Evolutionary conservation across 2,113 vertebrate species (phyloP), one percentile per base, ranked within the genome.

Genomic region (Drymodes brunneopygia): DNA sequence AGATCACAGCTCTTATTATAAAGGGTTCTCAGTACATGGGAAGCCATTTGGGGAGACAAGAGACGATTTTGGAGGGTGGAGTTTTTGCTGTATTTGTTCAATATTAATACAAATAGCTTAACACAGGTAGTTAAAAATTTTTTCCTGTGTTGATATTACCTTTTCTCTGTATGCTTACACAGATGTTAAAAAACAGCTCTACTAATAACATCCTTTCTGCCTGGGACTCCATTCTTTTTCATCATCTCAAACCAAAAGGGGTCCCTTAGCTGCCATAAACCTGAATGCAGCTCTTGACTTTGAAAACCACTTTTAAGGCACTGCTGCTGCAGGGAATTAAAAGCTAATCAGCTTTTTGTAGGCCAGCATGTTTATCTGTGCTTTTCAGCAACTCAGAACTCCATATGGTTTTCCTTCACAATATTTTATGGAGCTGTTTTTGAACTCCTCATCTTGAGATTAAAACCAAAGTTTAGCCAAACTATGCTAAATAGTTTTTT

Each of bases 381-480:
- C n/a, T 86, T 79, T 77, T 93, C 57, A 70, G 45, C 48, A 88
- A 27, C 27, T 71, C 67, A 60, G 51, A 81, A 54, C 15, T 57
- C 57, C 71, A 82, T 81, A 64, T 72, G 71, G 48, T 65, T 88
- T 93, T 88, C 64, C 81, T 83, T 83, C 60, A 83, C 1, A 3
- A 25, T 73, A 36, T 72, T 90, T 88, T 94, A 93, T 47, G 66
- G 72, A 62, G 23, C 29, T 78, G 21, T 62, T 94, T 92, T 62
- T 77, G 47, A 90, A 81, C 38, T 73, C 69, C 25, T 94, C n/a
- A 70, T 90, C 22, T 47, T 83, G 51, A 90, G 44, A 90, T 73
- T 92, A 42, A 94, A 95, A 86, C 23, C 21, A 31, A 88, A 77
- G 75, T 93, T 82, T 92, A 93, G 67, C 38, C 64, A 66, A 62